Evolutionary conservation across 2,888 invertebrate species (phyloP).

Genomic region (Netelia virgata): DNA sequence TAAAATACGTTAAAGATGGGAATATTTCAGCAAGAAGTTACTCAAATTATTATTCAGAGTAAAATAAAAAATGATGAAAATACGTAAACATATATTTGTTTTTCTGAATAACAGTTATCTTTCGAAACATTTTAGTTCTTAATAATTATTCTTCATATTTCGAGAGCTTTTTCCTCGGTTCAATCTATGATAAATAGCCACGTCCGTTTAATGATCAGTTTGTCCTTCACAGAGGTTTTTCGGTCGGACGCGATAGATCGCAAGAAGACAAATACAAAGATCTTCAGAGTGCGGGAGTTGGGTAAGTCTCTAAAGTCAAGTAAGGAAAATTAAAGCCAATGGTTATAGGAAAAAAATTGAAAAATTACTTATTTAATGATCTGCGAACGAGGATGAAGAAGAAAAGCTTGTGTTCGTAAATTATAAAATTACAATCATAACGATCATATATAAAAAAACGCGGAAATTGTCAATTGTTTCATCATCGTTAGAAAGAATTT

Average conservation of each 20-base stretch:
- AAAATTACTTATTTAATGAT: slow-evolving; percentile 2
- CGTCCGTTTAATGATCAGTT: slow-evolving; percentile 4
- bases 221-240: slow-evolving; percentile 91
- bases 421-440: background rate
- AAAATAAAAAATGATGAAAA: no score
- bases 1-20: background rate
- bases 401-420: background rate
- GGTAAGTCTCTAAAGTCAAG: slow-evolving; percentile 77
- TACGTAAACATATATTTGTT: no score
- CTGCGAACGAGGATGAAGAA: background rate
- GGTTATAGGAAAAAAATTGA: background rate
- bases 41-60: no score
- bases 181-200: slow-evolving; percentile 28
- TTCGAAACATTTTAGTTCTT: slow-evolving; percentile 20
- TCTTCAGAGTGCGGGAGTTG: slow-evolving; percentile 87
- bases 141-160: slow-evolving; percentile 23
- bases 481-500: no score
- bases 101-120: slow-evolving; percentile 31
- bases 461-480: no score
- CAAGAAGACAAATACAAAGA: slow-evolving; percentile 95
- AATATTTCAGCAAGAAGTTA: slow-evolving; percentile 12
- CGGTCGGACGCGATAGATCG: slow-evolving; percentile 91
- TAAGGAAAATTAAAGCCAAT: slow-evolving; percentile 1
- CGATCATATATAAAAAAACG: no score
- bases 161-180: slow-evolving; percentile 13